These are phyloP conservation scores for Gobiocypris rarus DNA, from an alignment of 2,113 vertebrate species.

Conservation along the genomic window DNA sequence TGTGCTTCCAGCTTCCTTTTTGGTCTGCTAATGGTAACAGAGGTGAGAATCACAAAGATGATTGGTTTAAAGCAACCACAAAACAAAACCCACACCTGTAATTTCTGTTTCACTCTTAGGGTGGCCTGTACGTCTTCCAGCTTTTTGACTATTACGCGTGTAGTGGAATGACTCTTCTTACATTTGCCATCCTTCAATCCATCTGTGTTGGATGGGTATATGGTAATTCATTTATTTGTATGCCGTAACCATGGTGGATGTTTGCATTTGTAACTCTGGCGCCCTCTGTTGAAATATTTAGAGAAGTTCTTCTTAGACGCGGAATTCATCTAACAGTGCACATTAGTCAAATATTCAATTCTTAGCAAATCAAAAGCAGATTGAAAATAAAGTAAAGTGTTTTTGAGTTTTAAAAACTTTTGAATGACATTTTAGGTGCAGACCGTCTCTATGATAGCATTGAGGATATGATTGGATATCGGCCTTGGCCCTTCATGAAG, in stretches of 20 bases:
- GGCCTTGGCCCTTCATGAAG: conserved; percentile 87
- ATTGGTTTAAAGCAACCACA: background rate
- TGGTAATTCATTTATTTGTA: conserved; percentile 74
- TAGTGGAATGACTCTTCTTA: conserved; percentile 86
- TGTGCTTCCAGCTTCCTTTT: conserved; percentile 68
- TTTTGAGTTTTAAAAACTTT: background rate
- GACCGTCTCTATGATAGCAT: conserved; percentile 88
- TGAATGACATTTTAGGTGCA: conserved; percentile 72
- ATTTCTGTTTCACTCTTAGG: conserved; percentile 69
- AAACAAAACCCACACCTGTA: background rate
- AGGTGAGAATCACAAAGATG: conserved; percentile 65
- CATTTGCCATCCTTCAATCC: conserved; percentile 87
- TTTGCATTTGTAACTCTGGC: conserved; percentile 13
- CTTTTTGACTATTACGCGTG: conserved; percentile 93
- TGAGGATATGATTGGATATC: conserved; percentile 95
- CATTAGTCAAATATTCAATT: background rate
- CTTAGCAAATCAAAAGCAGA: background rate
- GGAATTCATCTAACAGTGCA: background rate
- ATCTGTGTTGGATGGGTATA: conserved; percentile 91
- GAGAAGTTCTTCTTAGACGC: background rate
- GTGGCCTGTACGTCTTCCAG: conserved; percentile 95
- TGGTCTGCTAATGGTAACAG: conserved; percentile 77
- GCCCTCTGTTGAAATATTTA: background rate
- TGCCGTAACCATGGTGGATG: background rate
- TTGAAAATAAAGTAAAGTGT: background rate